Conservation (phyloP, 53 echinoderm and acorn worm species). For the Paracentrotus lividus region DNA sequence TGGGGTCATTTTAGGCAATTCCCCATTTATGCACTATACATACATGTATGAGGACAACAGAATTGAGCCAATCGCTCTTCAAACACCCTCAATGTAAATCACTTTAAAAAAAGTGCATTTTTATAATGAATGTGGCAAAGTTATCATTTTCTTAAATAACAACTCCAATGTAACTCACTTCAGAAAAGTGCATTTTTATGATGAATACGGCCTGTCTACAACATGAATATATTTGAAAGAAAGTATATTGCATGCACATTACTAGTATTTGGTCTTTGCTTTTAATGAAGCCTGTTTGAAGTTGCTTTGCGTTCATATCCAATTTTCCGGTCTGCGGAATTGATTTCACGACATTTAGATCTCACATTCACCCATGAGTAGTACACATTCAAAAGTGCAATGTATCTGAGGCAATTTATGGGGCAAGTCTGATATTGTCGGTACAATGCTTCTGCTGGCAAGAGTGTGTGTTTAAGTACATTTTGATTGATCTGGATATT, state of each 20-base stretch:
- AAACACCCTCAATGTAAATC: too few species aligned
- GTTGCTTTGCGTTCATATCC: slow-evolving; percentile 7
- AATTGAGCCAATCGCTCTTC: too few species aligned
- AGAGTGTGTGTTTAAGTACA: neutral
- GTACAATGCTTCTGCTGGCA: neutral
- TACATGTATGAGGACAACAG: too few species aligned
- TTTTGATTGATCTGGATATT: slow-evolving; percentile 19
- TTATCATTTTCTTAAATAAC: too few species aligned
- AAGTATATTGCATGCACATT: neutral
- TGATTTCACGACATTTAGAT: neutral
- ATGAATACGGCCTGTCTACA: too few species aligned
- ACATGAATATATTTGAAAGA: neutral
- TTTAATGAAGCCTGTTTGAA: neutral
- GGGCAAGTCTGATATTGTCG: neutral
- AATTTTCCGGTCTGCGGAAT: neutral
- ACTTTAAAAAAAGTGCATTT: too few species aligned
- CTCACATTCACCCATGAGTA: neutral
- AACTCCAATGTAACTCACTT: too few species aligned
- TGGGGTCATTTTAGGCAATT: too few species aligned
- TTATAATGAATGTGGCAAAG: too few species aligned
- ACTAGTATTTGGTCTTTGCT: slow-evolving; percentile 11
- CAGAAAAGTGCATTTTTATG: too few species aligned
- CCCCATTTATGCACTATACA: too few species aligned
- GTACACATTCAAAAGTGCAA: slow-evolving; percentile 9
- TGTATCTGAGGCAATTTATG: neutral